Percentiles rank a stretch among this genome's conserved stretches.
These are phyloP conservation scores for Gnatocerus cornutus DNA, from an alignment of 2,888 invertebrate genomes.

Conservation along the genomic window DNA sequence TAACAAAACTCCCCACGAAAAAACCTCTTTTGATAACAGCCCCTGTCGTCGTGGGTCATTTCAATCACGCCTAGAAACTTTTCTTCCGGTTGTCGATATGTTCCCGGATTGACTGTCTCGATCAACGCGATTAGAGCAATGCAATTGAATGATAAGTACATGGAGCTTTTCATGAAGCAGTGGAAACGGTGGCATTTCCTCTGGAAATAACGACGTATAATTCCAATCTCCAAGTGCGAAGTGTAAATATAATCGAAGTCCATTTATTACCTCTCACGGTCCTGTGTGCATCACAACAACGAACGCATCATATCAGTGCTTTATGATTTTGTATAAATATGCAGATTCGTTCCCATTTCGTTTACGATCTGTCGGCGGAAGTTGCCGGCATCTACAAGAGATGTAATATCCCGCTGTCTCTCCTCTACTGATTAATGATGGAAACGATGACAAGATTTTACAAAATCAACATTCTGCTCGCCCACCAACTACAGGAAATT, in stretches of 20 bases:
- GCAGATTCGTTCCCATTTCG: conserved; percentile 69
- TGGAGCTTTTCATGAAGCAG: conserved; percentile 33
- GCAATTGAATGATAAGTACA: conserved; percentile 41
- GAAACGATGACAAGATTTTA: conserved; percentile 64
- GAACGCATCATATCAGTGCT: conserved; percentile 56
- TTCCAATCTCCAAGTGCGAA: conserved; percentile 42
- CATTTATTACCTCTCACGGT: conserved; percentile 48
- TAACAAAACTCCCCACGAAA: background rate
- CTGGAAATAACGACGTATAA: conserved; percentile 42
- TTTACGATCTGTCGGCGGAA: conserved; percentile 67
- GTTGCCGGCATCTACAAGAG: conserved; percentile 68
- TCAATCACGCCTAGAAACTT: conserved; percentile 28
- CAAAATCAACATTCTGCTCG: conserved; percentile 61
- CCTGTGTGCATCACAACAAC: conserved; percentile 39
- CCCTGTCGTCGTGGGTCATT: conserved; percentile 26
- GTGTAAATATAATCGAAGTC: conserved; percentile 48
- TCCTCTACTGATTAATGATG: conserved; percentile 68
- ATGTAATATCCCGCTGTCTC: conserved; percentile 70
- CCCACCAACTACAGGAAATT: conserved; percentile 63
- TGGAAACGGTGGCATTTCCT: conserved; percentile 44
- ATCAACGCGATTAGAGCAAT: conserved; percentile 35
- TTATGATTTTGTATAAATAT: conserved; percentile 68
- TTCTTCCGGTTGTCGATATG: conserved; percentile 38
- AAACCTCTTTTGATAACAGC: conserved; percentile 17
- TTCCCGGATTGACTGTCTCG: conserved; percentile 36